phyloP scores from a whole-genome alignment of 2,888 invertebrate genomes.

The Cephus rjabovi region DNA sequence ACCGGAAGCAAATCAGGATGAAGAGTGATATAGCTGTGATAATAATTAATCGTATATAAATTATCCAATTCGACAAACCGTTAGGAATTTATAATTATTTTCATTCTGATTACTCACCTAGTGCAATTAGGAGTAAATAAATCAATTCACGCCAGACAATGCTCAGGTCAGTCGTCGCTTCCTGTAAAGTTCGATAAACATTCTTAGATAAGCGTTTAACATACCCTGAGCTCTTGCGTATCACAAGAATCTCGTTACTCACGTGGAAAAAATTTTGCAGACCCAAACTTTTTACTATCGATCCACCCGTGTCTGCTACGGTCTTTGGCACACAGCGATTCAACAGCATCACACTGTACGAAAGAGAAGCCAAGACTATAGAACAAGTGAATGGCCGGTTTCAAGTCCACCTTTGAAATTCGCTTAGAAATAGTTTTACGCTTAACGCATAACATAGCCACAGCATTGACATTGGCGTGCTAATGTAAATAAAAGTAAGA shows the following conservation, averaged over 20 bases:
- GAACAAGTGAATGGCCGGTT: too few species aligned
- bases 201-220: background rate
- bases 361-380: conserved; percentile 19
- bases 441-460: too few species aligned
- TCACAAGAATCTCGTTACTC: conserved; percentile 30
- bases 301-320: conserved; percentile 60
- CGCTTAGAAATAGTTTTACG: too few species aligned
- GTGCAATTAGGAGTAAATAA: conserved; percentile 71
- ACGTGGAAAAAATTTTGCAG: conserved; percentile 69
- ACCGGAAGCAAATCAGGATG: conserved; percentile 71
- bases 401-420: too few species aligned
- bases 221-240: too few species aligned
- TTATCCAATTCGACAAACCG: too few species aligned
- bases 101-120: conserved; percentile 66
- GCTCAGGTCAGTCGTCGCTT: conserved; percentile 73
- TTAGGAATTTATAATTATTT: too few species aligned
- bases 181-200: conserved; percentile 63
- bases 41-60: background rate
- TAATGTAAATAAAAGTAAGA: too few species aligned
- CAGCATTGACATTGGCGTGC: too few species aligned
- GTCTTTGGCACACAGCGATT: conserved; percentile 70
- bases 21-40: conserved; percentile 70
- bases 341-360: conserved; percentile 67
- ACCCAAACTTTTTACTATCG: conserved; percentile 68
- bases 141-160: conserved; percentile 72